Evolutionary conservation across 2,113 vertebrate species (phyloP), one percentile per base, ranked within the genome.

Genomic region (Istiophorus platypterus): DNA sequence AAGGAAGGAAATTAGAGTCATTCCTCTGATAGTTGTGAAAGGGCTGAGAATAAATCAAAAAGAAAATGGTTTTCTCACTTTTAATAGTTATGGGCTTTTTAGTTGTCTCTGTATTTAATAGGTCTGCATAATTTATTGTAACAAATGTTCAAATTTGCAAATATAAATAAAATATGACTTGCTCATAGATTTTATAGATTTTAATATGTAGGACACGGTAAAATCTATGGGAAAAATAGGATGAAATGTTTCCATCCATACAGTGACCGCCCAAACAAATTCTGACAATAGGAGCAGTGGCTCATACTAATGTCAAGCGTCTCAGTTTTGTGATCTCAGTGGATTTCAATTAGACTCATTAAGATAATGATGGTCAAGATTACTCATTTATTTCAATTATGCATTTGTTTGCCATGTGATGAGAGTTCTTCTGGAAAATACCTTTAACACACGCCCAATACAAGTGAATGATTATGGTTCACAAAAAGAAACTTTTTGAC

Each of bases 291-390:
- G 26, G n/a, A 6, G 47, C 17, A 22, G 49, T 34, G 29, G 29
- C 39, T 65, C 39, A 31, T 71, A 57, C 31, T 69, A 54, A 68
- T 68, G 31, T 54, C 70, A 24, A 26, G 63, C 26, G 54, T 14
- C 24, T 45, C 10, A 27, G 15, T 62, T 26, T 37, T n/a, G 12
- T 20, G 54, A n/a, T n/a, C n/a, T 26, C 37, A 9, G 15, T 41
- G 15, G 9, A 52, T 73, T 34, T 15, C 5, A 63, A 29, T 41
- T 13, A 24, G 20, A 67, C 31, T 54, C 18, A 42, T 61, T 31
- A 54, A 26, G 56, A 15, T 68, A 34, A 67, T 5, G 14, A 41
- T 11, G 17, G 20, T 8, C 37, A 70, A 9, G 51, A 57, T 34
- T 4, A 58, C 31, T 67, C 11, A 41, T 72, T 56, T 51, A 14